phyloP scores from a whole-genome alignment of 2,888 invertebrate genomes.

The Sylvicola fuscatus region DNA sequence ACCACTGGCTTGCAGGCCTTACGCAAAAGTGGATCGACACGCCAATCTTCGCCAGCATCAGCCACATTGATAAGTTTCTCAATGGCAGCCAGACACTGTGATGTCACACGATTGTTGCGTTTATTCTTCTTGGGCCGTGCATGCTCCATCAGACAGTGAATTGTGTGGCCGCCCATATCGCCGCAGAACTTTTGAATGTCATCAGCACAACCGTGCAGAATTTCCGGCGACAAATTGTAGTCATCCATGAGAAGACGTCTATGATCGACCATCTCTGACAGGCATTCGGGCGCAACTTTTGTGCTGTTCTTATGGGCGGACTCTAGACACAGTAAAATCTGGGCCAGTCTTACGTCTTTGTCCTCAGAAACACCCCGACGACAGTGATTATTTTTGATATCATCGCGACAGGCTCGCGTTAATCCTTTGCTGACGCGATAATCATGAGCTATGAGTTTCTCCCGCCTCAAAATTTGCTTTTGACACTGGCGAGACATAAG shows the following conservation, averaged over 20 bases:
- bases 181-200: slow-evolving; percentile 64
- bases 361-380: slow-evolving; percentile 62
- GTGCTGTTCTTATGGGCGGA: slow-evolving; percentile 47
- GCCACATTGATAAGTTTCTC: slow-evolving; percentile 65
- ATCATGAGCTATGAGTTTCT: slow-evolving; percentile 76
- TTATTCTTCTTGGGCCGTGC: slow-evolving; percentile 40
- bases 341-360: slow-evolving; percentile 66
- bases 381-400: slow-evolving; percentile 72
- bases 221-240: slow-evolving; percentile 80
- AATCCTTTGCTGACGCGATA: slow-evolving; percentile 78
- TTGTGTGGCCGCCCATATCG: slow-evolving; percentile 68
- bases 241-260: slow-evolving; percentile 83
- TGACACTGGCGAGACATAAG: slow-evolving; percentile 49
- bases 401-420: slow-evolving; percentile 71
- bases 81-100: slow-evolving; percentile 54
- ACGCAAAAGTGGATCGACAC: slow-evolving; percentile 76
- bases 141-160: slow-evolving; percentile 90
- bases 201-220: slow-evolving; percentile 66
- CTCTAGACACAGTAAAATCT: slow-evolving; percentile 85
- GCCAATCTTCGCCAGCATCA: slow-evolving; percentile 90
- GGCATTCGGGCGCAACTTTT: slow-evolving; percentile 57
- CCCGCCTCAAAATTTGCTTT: slow-evolving; percentile 63
- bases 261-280: slow-evolving; percentile 77
- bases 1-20: slow-evolving; percentile 76
- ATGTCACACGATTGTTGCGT: slow-evolving; percentile 44